Evolutionary conservation across 1,140 invertebrate species (phyloP).

Genomic region (Halesus radiatus): DNA sequence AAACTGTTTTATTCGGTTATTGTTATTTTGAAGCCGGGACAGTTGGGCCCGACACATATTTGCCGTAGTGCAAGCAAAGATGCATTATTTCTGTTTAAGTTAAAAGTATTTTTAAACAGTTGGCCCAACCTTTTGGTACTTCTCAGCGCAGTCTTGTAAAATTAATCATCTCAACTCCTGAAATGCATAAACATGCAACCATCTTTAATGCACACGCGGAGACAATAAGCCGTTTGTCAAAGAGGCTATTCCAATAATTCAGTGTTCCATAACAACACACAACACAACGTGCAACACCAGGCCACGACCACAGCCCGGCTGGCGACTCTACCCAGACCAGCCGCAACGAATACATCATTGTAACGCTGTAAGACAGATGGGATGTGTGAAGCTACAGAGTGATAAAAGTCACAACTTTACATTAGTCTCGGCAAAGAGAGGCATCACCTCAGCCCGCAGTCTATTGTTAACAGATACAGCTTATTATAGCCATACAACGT

Average conservation of each 20-base stretch:
- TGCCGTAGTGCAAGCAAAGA: no score
- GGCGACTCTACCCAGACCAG: neutral
- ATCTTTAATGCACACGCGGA: slow-evolving; percentile 8
- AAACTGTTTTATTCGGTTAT: no score
- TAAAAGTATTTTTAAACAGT: no score
- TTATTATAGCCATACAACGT: neutral
- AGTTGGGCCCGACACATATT: no score
- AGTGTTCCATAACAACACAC: slow-evolving; percentile 12
- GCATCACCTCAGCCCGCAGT: neutral
- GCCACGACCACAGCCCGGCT: slow-evolving; percentile 3
- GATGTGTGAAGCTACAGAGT: slow-evolving; percentile 7
- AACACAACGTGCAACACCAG: neutral
- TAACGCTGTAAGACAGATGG: slow-evolving; percentile 17
- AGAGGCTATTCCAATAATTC: slow-evolving; percentile 34
- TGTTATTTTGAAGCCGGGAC: no score
- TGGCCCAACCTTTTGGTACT: no score
- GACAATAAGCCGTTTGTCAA: slow-evolving; percentile 36
- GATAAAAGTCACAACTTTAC: slow-evolving; percentile 43
- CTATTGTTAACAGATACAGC: slow-evolving; percentile 12
- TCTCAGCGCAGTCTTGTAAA: no score
- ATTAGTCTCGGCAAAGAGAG: neutral
- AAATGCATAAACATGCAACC: slow-evolving; percentile 3
- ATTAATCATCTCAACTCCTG: no score
- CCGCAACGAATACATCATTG: slow-evolving; percentile 29
- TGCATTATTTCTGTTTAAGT: no score